phyloP scores from a whole-genome alignment of 2,797 vertebrate species.

The Onychomys arenicola region DNA sequence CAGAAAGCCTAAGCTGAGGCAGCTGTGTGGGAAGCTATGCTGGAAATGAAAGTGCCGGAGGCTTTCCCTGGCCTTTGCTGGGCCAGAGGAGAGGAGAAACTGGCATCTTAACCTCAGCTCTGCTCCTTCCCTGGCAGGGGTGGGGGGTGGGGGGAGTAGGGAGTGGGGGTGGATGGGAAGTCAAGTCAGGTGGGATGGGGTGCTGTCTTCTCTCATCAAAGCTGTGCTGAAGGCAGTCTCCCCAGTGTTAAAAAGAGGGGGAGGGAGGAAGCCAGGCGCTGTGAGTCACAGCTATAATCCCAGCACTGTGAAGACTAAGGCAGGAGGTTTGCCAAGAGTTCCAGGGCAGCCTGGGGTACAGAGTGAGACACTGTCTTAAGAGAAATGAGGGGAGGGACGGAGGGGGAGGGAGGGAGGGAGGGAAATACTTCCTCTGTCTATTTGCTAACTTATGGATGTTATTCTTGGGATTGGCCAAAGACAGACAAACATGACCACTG shows the following conservation, averaged over 20 bases:
- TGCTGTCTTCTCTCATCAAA: not conserved
- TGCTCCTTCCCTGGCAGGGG: not conserved
- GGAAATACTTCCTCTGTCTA: not conserved
- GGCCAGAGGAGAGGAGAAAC: too few relatives aligned
- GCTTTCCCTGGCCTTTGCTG: not conserved
- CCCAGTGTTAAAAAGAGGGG: not conserved
- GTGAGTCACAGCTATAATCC: not conserved
- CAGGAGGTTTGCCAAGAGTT: not conserved
- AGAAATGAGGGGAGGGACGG: not conserved
- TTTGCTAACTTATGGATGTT: conserved; percentile 60
- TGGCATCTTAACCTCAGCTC: not conserved
- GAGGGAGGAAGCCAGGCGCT: not conserved
- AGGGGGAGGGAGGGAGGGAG: not conserved
- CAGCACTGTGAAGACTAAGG: too few relatives aligned
- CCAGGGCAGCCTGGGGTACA: not conserved
- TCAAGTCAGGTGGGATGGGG: not conserved
- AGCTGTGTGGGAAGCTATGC: not conserved
- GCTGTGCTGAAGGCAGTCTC: not conserved
- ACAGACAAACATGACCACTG: conserved; percentile 2
- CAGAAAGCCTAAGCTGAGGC: not conserved
- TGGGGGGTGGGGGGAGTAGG: not conserved
- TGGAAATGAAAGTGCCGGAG: not conserved
- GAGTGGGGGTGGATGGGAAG: not conserved
- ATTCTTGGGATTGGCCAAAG: conserved; percentile 48
- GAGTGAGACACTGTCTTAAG: not conserved